These are phyloP conservation scores for Chamaea fasciata DNA, from an alignment of 2,113 vertebrate genomes.

Conservation along the genomic window DNA sequence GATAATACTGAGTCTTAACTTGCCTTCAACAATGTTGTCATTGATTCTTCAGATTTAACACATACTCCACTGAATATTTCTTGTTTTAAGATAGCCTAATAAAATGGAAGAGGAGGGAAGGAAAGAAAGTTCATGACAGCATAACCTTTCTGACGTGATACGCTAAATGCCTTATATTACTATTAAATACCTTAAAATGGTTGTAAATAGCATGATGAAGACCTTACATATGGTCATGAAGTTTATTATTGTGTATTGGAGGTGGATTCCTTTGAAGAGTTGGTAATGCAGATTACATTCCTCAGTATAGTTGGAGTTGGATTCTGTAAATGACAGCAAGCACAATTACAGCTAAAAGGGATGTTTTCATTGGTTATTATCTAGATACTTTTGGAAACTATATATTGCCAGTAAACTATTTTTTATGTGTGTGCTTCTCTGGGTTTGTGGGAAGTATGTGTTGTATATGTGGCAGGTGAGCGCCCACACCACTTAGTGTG, in stretches of 20 bases:
- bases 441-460: background rate
- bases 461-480: background rate
- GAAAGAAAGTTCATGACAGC: background rate
- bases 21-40: background rate
- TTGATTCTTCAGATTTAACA: background rate
- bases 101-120: background rate
- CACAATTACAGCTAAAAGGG: background rate
- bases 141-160: background rate
- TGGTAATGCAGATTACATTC: background rate
- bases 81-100: background rate
- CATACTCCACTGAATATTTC: background rate
- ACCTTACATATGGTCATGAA: background rate
- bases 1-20: background rate
- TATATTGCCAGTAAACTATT: background rate
- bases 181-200: background rate
- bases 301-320: background rate
- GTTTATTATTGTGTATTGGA: background rate
- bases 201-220: background rate
- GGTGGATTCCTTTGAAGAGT: background rate
- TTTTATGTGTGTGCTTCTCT: background rate
- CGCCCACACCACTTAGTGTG: background rate
- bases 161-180: background rate
- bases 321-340: background rate
- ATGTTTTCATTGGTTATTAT: background rate
- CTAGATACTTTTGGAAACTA: background rate